Evolutionary conservation across 1,140 invertebrate genomes (phyloP).

Genomic region (Temnothorax nylanderi): DNA sequence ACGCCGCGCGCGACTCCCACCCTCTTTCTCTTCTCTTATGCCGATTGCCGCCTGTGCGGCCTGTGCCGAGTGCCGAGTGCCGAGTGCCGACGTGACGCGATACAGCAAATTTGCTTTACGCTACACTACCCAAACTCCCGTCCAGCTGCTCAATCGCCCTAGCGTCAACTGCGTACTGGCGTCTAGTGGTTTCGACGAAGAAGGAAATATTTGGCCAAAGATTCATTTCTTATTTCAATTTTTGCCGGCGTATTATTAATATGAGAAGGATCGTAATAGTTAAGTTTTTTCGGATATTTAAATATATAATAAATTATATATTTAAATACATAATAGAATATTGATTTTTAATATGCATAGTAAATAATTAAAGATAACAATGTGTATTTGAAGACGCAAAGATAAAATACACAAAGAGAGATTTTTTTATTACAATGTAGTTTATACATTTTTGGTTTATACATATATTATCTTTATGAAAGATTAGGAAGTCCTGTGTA

Average conservation of each 20-base stretch:
- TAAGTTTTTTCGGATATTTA: neutral
- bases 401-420: neutral
- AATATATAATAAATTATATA: too few species aligned
- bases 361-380: neutral
- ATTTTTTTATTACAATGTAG: neutral
- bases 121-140: neutral
- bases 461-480: too few species aligned
- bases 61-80: too few species aligned
- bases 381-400: neutral
- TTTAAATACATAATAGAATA: too few species aligned
- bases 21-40: slow-evolving; percentile 55
- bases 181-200: neutral
- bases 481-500: too few species aligned
- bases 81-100: slow-evolving; percentile 28
- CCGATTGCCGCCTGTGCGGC: neutral
- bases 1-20: slow-evolving; percentile 69
- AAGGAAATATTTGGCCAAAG: neutral
- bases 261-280: neutral
- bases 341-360: too few species aligned
- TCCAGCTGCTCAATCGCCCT: neutral
- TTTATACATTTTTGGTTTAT: neutral
- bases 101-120: neutral
- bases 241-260: neutral
- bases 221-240: neutral
- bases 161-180: too few species aligned